Conservation (phyloP, 2,113 vertebrate genomes). For the Pygoscelis adeliae region DNA sequence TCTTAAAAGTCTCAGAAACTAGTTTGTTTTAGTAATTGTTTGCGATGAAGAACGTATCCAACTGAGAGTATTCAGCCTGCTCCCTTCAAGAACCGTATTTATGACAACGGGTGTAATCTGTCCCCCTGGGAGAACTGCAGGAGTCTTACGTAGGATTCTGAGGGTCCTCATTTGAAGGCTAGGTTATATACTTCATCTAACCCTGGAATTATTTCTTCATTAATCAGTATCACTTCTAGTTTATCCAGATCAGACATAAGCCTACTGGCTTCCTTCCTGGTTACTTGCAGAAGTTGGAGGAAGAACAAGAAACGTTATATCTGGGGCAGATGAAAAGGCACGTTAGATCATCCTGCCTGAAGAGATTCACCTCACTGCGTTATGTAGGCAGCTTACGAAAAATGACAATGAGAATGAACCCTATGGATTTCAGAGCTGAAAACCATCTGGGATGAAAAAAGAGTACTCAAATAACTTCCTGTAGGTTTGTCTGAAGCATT, state of each 20-base stretch:
- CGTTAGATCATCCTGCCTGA: background rate
- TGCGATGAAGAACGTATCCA: background rate
- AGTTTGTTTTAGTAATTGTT: background rate
- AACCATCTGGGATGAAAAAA: background rate
- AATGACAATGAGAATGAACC: background rate
- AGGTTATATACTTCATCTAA: background rate
- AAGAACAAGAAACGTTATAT: background rate
- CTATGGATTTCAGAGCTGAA: background rate
- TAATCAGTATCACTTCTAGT: background rate
- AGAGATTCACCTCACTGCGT: background rate
- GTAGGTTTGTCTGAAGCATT: background rate
- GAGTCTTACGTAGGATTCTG: background rate
- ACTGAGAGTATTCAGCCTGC: background rate
- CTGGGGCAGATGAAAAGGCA: background rate
- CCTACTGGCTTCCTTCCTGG: background rate
- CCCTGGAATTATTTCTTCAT: background rate
- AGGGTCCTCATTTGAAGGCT: background rate
- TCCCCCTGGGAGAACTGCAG: background rate
- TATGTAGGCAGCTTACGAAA: background rate
- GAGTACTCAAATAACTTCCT: background rate
- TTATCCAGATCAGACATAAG: background rate
- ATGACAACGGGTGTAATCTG: background rate
- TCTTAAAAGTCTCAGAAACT: background rate
- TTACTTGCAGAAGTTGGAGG: background rate
- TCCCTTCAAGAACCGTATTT: background rate